A percentile compares a stretch with the other conserved stretches of the same genome.
Evolutionary conservation across 2,888 invertebrate species (phyloP).

Genomic region (Torymus auratus): DNA sequence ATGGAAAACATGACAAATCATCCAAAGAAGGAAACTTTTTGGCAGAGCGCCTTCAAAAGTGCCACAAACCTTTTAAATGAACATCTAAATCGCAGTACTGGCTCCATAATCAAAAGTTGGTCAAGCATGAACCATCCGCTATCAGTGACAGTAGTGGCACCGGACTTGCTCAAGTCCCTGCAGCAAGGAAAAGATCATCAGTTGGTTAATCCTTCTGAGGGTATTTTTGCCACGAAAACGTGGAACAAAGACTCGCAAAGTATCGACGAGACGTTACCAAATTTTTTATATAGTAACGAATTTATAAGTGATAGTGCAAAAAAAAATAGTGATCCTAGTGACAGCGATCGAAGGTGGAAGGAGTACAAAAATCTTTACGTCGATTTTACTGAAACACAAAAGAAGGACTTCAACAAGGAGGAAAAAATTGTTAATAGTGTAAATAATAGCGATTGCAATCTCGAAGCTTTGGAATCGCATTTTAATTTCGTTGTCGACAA

Average conservation of each 20-base stretch:
- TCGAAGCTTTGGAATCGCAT: conserved; percentile 31
- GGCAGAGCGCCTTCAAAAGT: conserved; percentile 62
- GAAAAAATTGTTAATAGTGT: conserved; percentile 53
- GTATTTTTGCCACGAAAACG: not conserved
- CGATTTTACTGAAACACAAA: conserved; percentile 32
- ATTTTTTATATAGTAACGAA: conserved; percentile 50
- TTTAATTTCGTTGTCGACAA: conserved; percentile 30
- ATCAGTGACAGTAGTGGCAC: conserved; percentile 68
- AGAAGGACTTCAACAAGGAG: conserved; percentile 10
- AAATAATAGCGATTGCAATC: conserved; percentile 35
- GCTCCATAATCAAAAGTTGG: conserved; percentile 59
- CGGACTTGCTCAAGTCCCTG: conserved; percentile 65
- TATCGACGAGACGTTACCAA: conserved; percentile 28
- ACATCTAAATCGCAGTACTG: conserved; percentile 62
- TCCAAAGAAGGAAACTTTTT: conserved; percentile 63
- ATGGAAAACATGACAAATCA: conserved; percentile 26
- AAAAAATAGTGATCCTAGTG: conserved; percentile 40
- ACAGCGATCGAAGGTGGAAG: conserved; percentile 50
- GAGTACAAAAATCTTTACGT: conserved; percentile 53
- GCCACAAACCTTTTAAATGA: conserved; percentile 62
- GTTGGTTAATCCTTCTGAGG: conserved; percentile 1
- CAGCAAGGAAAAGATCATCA: conserved; percentile 60
- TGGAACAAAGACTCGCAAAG: conserved; percentile 39
- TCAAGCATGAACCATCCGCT: conserved; percentile 64
- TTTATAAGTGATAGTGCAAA: conserved; percentile 44